Evolutionary conservation across 2,797 vertebrate species (phyloP).

Genomic region (Menidia menidia): DNA sequence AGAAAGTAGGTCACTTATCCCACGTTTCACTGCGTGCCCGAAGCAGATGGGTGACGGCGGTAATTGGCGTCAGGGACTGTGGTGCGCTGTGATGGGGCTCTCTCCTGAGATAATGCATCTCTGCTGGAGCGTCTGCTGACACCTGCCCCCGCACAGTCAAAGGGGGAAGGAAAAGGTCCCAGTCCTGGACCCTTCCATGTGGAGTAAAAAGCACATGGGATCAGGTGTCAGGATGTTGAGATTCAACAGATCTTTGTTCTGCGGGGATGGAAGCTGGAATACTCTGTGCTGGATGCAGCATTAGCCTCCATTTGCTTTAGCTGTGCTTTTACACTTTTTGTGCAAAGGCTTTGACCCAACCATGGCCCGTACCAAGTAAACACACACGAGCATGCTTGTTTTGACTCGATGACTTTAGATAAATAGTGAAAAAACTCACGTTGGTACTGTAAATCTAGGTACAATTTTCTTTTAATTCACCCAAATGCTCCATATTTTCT

Average conservation of each 20-base stretch:
- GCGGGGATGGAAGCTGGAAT: constrained; percentile 21
- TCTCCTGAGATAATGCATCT: constrained; percentile 62
- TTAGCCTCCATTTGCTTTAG: constrained; percentile 38
- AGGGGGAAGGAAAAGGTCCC: constrained; percentile 5
- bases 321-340: background rate
- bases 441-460: no score
- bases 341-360: background rate
- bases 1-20: constrained; percentile 78
- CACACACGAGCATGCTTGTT: background rate
- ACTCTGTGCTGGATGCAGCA: constrained; percentile 8
- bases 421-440: no score
- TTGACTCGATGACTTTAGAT: background rate
- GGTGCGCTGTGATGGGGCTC: constrained; percentile 60
- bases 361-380: background rate
- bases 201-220: constrained; percentile 38
- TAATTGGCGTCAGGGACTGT: constrained; percentile 73
- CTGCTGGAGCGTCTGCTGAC: constrained; percentile 45
- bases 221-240: constrained; percentile 38
- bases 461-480: no score
- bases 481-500: no score
- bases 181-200: constrained; percentile 5
- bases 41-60: constrained; percentile 79
- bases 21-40: constrained; percentile 67
- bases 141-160: constrained; percentile 29
- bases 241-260: constrained; percentile 26